Base-by-base conservation (phyloP, 1,140 invertebrate species). In the Hyles vespertilio region DNA sequence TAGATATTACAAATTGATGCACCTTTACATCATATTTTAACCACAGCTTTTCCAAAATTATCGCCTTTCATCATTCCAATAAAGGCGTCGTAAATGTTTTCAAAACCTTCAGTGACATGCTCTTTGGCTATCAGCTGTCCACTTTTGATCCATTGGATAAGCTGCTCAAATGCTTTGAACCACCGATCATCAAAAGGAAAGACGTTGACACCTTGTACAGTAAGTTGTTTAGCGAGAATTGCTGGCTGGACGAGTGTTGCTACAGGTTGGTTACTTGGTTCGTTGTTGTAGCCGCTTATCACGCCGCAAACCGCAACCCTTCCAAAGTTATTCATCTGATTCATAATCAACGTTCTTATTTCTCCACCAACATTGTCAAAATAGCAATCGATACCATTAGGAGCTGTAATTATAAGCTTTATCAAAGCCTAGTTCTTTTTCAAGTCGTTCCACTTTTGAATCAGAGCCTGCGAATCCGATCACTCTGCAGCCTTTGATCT, bases 401-500 rank as follows among this genome's bases (percentile, higher is more conserved):
- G 92, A 10, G 92, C 92, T 43, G 73, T 95, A 95, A 77, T 95
- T 95, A 59, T 92, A 92, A 3, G 90, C 92, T 59, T 85, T 70
- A 77, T 95, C 93, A 74, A 94, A 94, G 22, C 91, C 91, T 1
- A 94, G 68, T 22, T 93, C 89, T 33, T 56, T 6, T 33, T 90
- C 90, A 0, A 95, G 70, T 93, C 93, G 94, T 59, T 91, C 77
- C 46, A 92, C 91, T 89, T 96, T 95, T 0, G 92, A 92, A 56
- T 94, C 92, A 2, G 91, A 73, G 7, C 94, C 94, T 51, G 93
- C 91, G 70, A 94, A 93, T 0, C 94, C 95, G 61, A 96, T 93
- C 0, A 95, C 94, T 63, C 77, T 91, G 54, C 93, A 92, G 6
- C 91, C 91, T 75, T 93, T 91, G 32, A 94, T 92, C 79, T 94